Percentiles rank a stretch among this genome's conserved stretches.
Evolutionary conservation across 2,888 invertebrate species (phyloP).

Genomic region (Lysandra coridon): DNA sequence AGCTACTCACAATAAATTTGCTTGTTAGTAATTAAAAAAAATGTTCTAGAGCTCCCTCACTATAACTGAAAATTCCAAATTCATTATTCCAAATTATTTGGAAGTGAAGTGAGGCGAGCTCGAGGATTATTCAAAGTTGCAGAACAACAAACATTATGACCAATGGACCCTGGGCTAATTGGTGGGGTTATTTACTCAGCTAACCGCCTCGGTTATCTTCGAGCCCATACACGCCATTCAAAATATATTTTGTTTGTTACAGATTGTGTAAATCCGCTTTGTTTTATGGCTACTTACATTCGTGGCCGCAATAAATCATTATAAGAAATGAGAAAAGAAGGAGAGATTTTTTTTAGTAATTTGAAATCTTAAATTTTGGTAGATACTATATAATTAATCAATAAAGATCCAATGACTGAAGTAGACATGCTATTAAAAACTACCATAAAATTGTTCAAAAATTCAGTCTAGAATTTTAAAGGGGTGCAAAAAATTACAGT

Average conservation of each 20-base stretch:
- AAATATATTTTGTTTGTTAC: conserved; percentile 45
- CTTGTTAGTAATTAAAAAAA: no score
- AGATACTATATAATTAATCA: no score
- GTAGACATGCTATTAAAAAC: no score
- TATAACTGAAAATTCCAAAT: conserved; percentile 1
- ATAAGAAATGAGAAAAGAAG: background rate
- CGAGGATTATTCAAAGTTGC: conserved; percentile 55
- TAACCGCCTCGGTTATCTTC: conserved; percentile 72
- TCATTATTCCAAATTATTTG: conserved; percentile 18
- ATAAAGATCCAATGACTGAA: no score
- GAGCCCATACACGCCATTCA: conserved; percentile 64
- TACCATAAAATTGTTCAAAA: no score
- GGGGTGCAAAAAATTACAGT: no score
- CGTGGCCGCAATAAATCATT: conserved; percentile 32
- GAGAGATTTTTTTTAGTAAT: background rate
- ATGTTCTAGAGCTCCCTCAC: no score
- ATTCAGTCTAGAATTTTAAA: no score
- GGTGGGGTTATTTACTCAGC: conserved; percentile 73
- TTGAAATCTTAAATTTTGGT: no score
- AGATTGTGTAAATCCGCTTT: conserved; percentile 35
- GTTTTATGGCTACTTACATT: conserved; percentile 36
- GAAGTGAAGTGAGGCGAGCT: conserved; percentile 30
- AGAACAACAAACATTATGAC: conserved; percentile 74
- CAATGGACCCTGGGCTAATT: conserved; percentile 77
- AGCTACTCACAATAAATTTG: no score